phyloP scores from a whole-genome alignment of 2,888 invertebrate genomes.

The Hypomecis atomaria region DNA sequence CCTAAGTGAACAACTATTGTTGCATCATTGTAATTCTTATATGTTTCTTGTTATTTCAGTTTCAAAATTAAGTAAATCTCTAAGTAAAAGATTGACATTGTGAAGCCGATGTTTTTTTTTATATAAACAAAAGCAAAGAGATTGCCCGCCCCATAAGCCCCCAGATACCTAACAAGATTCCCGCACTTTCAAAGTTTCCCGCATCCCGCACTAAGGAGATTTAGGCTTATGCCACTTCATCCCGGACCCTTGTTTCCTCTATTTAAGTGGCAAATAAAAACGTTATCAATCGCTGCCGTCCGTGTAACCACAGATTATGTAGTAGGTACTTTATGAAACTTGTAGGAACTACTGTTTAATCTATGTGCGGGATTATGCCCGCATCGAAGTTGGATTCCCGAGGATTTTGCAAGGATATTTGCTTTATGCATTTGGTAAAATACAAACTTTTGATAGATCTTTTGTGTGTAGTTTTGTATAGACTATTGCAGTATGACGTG shows the following conservation, averaged over 20 bases:
- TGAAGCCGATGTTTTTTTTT: too few species aligned
- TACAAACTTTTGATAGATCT: too few species aligned
- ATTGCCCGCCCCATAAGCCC: slow-evolving; percentile 28
- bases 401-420: slow-evolving; percentile 37
- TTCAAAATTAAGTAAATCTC: too few species aligned
- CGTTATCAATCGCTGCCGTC: slow-evolving; percentile 61
- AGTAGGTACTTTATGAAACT: background rate
- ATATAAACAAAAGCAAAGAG: slow-evolving; percentile 13
- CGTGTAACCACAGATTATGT: slow-evolving; percentile 30
- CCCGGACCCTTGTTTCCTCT: slow-evolving; percentile 55
- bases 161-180: slow-evolving; percentile 42
- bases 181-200: slow-evolving; percentile 40
- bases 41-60: too few species aligned
- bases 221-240: slow-evolving; percentile 54
- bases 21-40: too few species aligned
- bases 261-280: slow-evolving; percentile 66
- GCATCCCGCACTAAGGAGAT: slow-evolving; percentile 49
- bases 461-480: too few species aligned
- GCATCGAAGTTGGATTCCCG: slow-evolving; percentile 45
- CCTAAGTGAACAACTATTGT: too few species aligned
- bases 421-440: background rate
- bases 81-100: too few species aligned
- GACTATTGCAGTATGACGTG: too few species aligned
- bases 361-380: slow-evolving; percentile 49
- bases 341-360: background rate